These are phyloP conservation scores for Cheilosia vulpina DNA, from an alignment of 2,888 invertebrate genomes.

Conservation along the genomic window DNA sequence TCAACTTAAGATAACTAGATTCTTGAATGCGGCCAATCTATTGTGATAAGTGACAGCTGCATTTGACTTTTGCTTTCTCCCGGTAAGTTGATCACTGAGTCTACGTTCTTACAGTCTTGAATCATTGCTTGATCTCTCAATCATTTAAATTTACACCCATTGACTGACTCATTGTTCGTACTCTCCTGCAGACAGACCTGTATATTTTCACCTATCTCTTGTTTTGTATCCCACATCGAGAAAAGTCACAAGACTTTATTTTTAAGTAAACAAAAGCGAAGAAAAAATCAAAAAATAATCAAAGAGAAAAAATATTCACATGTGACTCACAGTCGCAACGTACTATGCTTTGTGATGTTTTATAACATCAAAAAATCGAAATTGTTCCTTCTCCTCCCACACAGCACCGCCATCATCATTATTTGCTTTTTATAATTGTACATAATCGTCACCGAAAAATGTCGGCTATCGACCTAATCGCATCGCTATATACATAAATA, in stretches of 20 bases:
- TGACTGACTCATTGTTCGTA: not conserved
- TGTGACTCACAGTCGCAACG: constrained; percentile 53
- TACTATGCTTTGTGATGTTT: constrained; percentile 37
- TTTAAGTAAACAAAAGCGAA: constrained; percentile 14
- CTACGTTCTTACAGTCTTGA: no score
- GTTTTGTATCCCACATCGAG: not conserved
- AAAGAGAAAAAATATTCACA: constrained; percentile 43
- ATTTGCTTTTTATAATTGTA: not conserved
- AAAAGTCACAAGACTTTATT: constrained; percentile 43
- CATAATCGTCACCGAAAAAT: constrained; percentile 44
- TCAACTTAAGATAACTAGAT: no score
- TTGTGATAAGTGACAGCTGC: no score
- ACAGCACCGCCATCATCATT: not conserved
- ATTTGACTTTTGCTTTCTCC: no score
- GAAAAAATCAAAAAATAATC: not conserved
- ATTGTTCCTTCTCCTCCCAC: constrained; percentile 2
- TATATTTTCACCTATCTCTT: no score
- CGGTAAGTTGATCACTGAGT: no score
- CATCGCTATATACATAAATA: constrained; percentile 41
- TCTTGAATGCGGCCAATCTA: no score
- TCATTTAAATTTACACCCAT: not conserved
- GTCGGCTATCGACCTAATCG: constrained; percentile 65
- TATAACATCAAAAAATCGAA: constrained; percentile 31
- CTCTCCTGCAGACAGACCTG: no score
- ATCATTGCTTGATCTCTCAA: no score